These are phyloP conservation scores for Anadara kagoshimensis DNA, from an alignment of 1,140 invertebrate species.

Conservation along the genomic window DNA sequence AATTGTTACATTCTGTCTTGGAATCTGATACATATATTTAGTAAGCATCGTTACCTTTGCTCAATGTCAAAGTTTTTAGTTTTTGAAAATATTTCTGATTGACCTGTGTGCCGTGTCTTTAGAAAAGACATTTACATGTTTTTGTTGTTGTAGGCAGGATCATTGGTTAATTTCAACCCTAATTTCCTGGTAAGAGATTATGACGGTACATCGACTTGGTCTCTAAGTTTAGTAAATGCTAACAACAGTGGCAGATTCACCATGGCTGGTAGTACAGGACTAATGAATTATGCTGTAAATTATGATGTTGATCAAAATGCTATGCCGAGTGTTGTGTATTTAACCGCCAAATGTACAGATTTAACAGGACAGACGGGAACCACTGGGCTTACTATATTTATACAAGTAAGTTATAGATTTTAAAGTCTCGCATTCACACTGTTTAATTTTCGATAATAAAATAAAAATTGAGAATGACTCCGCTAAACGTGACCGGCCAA, in stretches of 20 bases:
- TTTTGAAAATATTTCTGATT: too few relatives aligned
- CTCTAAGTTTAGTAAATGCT: constrained; percentile 25
- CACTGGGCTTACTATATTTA: constrained; percentile 17
- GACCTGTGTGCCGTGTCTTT: too few relatives aligned
- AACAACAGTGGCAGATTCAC: constrained; percentile 31
- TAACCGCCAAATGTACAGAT: constrained; percentile 25
- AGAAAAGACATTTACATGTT: too few relatives aligned
- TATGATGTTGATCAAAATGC: constrained; percentile 33
- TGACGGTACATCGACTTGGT: constrained; percentile 22
- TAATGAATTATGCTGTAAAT: constrained; percentile 23
- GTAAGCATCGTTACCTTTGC: too few relatives aligned
- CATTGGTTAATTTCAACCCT: constrained; percentile 9
- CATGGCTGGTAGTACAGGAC: constrained; percentile 14
- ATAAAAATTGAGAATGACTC: background rate
- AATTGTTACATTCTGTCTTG: too few relatives aligned
- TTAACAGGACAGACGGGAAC: constrained; percentile 22
- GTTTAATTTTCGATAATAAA: background rate
- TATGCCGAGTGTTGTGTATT: constrained; percentile 15
- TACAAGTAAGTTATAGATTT: constrained; percentile 15
- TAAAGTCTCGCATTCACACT: background rate
- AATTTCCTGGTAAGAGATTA: constrained; percentile 26
- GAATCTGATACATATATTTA: too few relatives aligned
- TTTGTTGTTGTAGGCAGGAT: background rate
- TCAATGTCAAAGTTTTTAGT: too few relatives aligned
- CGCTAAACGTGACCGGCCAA: too few relatives aligned